Base-by-base conservation (phyloP, 1,140 invertebrate genomes). In the Acromyrmex heyeri region DNA sequence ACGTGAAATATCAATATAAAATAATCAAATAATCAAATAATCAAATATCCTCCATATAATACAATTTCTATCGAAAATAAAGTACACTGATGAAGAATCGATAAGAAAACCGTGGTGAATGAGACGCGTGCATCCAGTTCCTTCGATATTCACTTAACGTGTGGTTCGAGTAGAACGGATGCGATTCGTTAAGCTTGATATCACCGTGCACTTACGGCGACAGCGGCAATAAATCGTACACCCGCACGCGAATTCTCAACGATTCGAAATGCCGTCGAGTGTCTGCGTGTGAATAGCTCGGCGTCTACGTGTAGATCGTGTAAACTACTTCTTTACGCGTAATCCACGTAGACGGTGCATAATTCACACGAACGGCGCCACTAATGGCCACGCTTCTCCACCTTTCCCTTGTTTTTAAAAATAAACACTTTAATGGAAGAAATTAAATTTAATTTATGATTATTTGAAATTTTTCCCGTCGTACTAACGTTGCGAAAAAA, bases 121-220 rank as follows among this genome's bases (percentile, higher is more conserved):
- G 30, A 14, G 18, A 34, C 21, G 14, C 69, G 24, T 48, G 44
- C 38, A 61, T 30, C 53, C 67, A 61, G 38, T 24, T 61, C 69
- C 65, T 62, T 83, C 79, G 55, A 75, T 83, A 83, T 83, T 83
- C 79, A 75, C 79, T 83, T 75, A 83, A 83, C 57, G 18, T 83
- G 69, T 48, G 44, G 69, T 75, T 83, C 59, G 44, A 83, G 69
- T 38, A 44, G 34, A 82, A 73, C 79, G 69, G 69, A 83, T 75
- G 79, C 69, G 79, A 83, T 83, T 83, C 79, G 79, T 83, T 83
- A 83, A 83, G 69, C 44, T 61, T 70, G 79, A 83, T 83, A 83
- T 73, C 79, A 69, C 69, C 79, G 67, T 30, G 79, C 79, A 82
- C 79, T 82, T 44, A 67, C 77, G 69, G 38, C 79, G 69, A 83